Percentiles rank a stretch among this genome's conserved stretches.
These are phyloP conservation scores for Geococcyx californianus DNA, from an alignment of 2,113 vertebrate species.

Conservation along the genomic window DNA sequence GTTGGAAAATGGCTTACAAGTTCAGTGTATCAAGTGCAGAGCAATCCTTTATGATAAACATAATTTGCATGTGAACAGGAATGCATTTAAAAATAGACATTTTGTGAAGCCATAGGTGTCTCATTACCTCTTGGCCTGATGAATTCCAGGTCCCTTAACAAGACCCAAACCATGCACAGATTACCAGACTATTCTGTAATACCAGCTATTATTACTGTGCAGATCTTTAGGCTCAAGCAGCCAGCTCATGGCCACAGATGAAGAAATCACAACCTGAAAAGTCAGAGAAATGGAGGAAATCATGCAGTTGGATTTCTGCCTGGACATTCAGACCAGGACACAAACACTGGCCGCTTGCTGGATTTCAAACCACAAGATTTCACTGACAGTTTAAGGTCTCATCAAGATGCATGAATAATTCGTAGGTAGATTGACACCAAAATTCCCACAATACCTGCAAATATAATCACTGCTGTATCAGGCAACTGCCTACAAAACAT, in stretches of 20 bases:
- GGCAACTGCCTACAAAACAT: background rate
- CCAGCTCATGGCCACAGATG: rapidly evolving
- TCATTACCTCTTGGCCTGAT: background rate
- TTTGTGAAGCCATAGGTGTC: background rate
- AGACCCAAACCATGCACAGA: background rate
- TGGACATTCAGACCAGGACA: background rate
- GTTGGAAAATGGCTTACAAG: background rate
- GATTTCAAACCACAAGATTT: background rate
- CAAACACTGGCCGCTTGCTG: background rate
- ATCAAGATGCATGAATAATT: background rate
- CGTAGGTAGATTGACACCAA: background rate
- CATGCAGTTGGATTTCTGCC: background rate
- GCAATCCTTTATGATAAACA: background rate
- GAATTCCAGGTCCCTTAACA: background rate
- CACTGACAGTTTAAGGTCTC: background rate
- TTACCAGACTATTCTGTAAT: background rate
- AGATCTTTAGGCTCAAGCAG: background rate
- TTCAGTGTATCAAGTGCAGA: background rate
- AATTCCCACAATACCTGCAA: background rate
- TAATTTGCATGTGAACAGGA: background rate
- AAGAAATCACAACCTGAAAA: background rate
- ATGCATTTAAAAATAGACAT: background rate
- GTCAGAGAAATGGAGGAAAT: background rate
- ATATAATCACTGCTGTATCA: background rate
- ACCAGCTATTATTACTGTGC: rapidly evolving